These are phyloP conservation scores for Maconellicoccus hirsutus DNA, from an alignment of 1,140 invertebrate species.

Conservation along the genomic window DNA sequence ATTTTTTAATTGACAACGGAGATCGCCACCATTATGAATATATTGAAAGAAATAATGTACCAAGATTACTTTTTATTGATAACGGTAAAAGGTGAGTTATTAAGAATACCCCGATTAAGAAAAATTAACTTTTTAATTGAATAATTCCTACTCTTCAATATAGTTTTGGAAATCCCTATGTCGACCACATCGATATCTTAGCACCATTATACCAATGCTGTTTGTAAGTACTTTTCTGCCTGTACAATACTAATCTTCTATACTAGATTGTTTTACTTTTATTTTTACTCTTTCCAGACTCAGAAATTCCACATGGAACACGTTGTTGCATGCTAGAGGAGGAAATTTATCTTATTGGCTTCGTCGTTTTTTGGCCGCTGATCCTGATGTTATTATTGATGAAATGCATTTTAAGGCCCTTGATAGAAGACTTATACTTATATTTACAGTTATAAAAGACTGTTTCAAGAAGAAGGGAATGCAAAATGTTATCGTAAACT, in stretches of 20 bases:
- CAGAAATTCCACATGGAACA: conserved; percentile 52
- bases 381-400: conserved; percentile 47
- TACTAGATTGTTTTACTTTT: conserved; percentile 26
- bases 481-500: background rate
- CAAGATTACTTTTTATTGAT: conserved; percentile 69
- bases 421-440: conserved; percentile 56
- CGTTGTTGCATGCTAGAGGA: conserved; percentile 53
- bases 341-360: conserved; percentile 46
- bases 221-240: conserved; percentile 43
- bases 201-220: conserved; percentile 85
- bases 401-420: conserved; percentile 61
- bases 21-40: conserved; percentile 88
- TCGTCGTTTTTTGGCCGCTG: conserved; percentile 38
- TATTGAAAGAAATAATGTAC: conserved; percentile 40
- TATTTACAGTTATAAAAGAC: conserved; percentile 60
- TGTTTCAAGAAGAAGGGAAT: conserved; percentile 39
- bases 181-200: conserved; percentile 73
- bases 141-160: conserved; percentile 23
- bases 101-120: background rate
- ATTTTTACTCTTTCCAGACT: conserved; percentile 42
- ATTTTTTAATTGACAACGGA: conserved; percentile 89
- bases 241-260: background rate
- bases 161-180: conserved; percentile 68
- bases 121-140: background rate
- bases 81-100: conserved; percentile 72